phyloP scores from a whole-genome alignment of 1,140 invertebrate genomes.

The Oreohelix idahoensis region DNA sequence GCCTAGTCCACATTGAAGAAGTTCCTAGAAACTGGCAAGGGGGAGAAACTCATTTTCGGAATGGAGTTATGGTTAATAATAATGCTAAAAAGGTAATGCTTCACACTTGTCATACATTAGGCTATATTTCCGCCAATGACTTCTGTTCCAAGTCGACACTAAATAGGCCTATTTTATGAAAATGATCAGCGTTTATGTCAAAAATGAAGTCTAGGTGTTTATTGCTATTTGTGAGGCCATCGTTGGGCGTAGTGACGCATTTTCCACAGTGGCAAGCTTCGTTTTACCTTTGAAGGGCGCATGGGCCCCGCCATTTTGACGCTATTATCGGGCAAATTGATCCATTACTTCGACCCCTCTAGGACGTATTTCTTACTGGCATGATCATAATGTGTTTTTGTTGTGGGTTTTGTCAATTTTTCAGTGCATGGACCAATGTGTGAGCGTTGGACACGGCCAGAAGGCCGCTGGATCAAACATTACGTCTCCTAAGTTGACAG shows the following conservation, averaged over 20 bases:
- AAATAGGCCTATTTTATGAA: neutral
- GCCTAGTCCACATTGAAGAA: neutral
- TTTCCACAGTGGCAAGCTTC: neutral
- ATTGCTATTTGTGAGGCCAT: neutral
- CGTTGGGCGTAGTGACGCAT: neutral
- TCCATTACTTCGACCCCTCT: conserved; percentile 64
- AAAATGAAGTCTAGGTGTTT: neutral
- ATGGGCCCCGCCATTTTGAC: conserved; percentile 67
- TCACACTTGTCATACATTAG: neutral
- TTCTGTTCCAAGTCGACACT: neutral
- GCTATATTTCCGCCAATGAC: neutral
- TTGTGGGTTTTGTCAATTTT: conserved; percentile 65
- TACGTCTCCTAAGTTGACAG: conserved; percentile 4
- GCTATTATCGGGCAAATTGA: conserved; percentile 58
- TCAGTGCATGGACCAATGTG: conserved; percentile 45
- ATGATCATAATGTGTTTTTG: conserved; percentile 73
- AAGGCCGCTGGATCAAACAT: conserved; percentile 29
- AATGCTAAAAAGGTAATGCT: neutral
- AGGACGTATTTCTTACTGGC: conserved; percentile 62
- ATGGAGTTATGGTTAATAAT: conserved; percentile 5
- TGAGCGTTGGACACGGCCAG: conserved; percentile 35
- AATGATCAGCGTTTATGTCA: neutral
- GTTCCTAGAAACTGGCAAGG: neutral
- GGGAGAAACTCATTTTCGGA: neutral
- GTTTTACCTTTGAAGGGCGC: conserved; percentile 26